phyloP scores from a whole-genome alignment of 2,113 vertebrate genomes.

The Nothoprocta perdicaria region DNA sequence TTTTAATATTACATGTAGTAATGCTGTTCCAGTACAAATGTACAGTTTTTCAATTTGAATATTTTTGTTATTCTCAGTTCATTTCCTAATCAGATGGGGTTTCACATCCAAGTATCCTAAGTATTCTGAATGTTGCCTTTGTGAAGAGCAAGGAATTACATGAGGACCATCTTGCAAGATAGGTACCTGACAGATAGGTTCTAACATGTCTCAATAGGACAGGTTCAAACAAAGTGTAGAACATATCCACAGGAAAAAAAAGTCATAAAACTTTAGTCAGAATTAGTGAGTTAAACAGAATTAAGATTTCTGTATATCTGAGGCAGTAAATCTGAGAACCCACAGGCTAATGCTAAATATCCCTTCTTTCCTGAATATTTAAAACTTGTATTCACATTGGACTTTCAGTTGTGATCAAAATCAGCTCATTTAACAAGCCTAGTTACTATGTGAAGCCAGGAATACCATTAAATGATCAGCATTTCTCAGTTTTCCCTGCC shows the following conservation, averaged over 20 bases:
- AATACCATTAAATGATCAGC: background rate
- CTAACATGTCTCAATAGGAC: background rate
- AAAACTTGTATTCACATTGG: background rate
- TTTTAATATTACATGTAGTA: background rate
- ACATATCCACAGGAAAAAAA: background rate
- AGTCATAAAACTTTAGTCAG: background rate
- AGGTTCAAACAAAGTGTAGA: background rate
- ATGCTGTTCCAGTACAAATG: background rate
- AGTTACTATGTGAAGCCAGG: background rate
- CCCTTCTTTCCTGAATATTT: background rate
- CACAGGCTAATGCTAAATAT: background rate
- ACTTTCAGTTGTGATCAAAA: background rate
- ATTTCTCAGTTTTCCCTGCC: background rate
- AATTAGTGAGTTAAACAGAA: background rate
- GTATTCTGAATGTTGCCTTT: background rate
- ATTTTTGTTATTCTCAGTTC: background rate
- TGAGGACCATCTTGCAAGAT: background rate
- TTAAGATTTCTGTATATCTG: background rate
- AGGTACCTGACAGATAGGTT: background rate
- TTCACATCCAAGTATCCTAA: background rate
- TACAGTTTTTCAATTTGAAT: too few relatives aligned
- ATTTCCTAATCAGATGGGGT: background rate
- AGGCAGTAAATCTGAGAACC: background rate
- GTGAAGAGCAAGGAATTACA: background rate
- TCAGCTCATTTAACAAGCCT: background rate